Conservation (phyloP, 1,140 invertebrate species). For the Cephus cinctus region DNA sequence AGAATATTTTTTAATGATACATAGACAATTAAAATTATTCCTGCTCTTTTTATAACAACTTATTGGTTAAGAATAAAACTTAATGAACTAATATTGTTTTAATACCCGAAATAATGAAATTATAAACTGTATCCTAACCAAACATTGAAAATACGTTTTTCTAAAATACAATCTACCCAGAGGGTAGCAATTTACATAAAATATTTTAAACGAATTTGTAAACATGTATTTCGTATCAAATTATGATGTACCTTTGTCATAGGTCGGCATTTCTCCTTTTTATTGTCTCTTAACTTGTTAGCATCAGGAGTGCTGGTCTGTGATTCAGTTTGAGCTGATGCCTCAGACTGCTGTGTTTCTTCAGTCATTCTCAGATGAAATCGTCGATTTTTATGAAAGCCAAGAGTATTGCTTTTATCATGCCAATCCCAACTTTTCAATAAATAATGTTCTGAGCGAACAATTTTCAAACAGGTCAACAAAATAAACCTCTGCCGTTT, state of each 20-base stretch:
- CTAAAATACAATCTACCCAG: not conserved
- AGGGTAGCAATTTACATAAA: not conserved
- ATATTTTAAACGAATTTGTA: not conserved
- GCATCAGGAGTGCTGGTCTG: conserved; percentile 31
- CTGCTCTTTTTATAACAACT: not conserved
- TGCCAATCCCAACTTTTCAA: no score
- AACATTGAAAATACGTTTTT: not conserved
- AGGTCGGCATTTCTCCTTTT: conserved; percentile 53
- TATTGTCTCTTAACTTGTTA: conserved; percentile 42
- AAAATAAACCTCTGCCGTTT: conserved; percentile 18
- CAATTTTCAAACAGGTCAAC: conserved; percentile 21
- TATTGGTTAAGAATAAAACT: not conserved
- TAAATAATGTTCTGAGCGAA: conserved; percentile 7
- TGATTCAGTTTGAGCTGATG: conserved; percentile 33
- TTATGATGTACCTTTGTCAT: conserved; percentile 55
- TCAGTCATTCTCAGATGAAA: conserved; percentile 46
- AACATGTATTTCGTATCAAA: no score
- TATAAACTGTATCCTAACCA: not conserved
- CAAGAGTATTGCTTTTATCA: no score
- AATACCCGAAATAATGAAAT: not conserved
- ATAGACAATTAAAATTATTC: not conserved
- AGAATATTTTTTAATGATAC: conserved; percentile 2
- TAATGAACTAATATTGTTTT: not conserved
- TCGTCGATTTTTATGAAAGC: no score
- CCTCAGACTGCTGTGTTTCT: conserved; percentile 39